Percentiles rank a stretch among this genome's conserved stretches.
Conservation (phyloP, 1,140 invertebrate species). For the Megalonaias nervosa region DNA sequence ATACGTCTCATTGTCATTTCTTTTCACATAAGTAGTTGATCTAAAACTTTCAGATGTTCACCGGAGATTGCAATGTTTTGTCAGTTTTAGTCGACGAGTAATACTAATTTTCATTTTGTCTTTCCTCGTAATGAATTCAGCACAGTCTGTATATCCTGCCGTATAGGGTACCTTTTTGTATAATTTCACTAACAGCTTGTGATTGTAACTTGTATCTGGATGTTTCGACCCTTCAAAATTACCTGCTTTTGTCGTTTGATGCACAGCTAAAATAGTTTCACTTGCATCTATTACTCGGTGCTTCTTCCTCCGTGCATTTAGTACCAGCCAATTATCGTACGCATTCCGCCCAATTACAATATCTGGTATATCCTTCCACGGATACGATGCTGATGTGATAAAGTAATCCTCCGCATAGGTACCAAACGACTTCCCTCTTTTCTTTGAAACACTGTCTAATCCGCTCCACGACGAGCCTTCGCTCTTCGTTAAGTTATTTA, state of each 20-base stretch:
- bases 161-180: conserved; percentile 43
- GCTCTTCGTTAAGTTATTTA: conserved; percentile 34
- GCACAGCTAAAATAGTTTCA: conserved; percentile 47
- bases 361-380: conserved; percentile 51
- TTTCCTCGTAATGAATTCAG: too few species aligned
- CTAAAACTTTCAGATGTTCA: too few species aligned
- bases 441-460: conserved; percentile 26
- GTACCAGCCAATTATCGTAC: conserved; percentile 58
- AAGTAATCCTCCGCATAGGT: conserved; percentile 55
- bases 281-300: conserved; percentile 46
- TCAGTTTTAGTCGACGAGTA: too few species aligned
- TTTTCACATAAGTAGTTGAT: too few species aligned
- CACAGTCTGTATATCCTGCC: conserved; percentile 14
- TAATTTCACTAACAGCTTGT: conserved; percentile 12
- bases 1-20: too few species aligned
- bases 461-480: conserved; percentile 36
- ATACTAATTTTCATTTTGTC: too few species aligned
- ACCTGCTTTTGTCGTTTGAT: conserved; percentile 54
- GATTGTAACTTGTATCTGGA: conserved; percentile 41
- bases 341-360: conserved; percentile 51
- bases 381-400: conserved; percentile 43
- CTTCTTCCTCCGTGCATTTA: conserved; percentile 34
- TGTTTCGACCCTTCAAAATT: conserved; percentile 47
- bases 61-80: too few species aligned
- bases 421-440: conserved; percentile 40